Percentiles rank a stretch among this genome's conserved stretches.
These are phyloP conservation scores for Cygnus atratus DNA, from an alignment of 2,113 vertebrate genomes.

Conservation along the genomic window DNA sequence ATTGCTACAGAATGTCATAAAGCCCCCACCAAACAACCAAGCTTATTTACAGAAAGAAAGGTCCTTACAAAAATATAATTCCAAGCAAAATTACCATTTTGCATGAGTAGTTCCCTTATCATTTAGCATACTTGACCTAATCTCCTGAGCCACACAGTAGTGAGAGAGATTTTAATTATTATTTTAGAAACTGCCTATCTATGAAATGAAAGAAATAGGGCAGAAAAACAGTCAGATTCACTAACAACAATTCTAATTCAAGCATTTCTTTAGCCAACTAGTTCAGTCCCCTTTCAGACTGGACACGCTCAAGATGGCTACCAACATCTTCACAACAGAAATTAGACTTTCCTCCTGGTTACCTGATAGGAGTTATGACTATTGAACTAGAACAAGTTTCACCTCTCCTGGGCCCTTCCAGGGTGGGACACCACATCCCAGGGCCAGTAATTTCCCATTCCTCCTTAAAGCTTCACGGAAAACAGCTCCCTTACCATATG, in stretches of 20 bases:
- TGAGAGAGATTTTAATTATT: background rate
- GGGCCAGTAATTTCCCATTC: background rate
- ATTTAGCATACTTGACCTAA: background rate
- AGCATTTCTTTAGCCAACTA: background rate
- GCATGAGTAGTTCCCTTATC: background rate
- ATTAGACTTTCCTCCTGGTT: background rate
- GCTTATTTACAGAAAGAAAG: background rate
- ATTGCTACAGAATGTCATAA: background rate
- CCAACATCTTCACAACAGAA: background rate
- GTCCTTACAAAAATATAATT: background rate
- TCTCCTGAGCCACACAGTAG: background rate
- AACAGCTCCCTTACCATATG: fast-evolving
- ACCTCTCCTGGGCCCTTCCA: background rate
- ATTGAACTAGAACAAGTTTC: background rate
- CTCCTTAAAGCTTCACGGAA: background rate
- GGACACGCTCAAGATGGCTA: background rate
- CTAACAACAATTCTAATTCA: background rate
- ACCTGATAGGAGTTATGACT: background rate
- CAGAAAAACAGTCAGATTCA: background rate
- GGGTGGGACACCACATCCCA: background rate
- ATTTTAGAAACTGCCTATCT: slow-evolving; percentile 14
- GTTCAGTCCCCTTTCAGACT: background rate
- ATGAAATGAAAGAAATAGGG: background rate
- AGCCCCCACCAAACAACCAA: background rate
- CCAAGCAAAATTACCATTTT: background rate